Evolutionary conservation across 2,113 vertebrate species (phyloP).

Genomic region (Chionomys nivalis): DNA sequence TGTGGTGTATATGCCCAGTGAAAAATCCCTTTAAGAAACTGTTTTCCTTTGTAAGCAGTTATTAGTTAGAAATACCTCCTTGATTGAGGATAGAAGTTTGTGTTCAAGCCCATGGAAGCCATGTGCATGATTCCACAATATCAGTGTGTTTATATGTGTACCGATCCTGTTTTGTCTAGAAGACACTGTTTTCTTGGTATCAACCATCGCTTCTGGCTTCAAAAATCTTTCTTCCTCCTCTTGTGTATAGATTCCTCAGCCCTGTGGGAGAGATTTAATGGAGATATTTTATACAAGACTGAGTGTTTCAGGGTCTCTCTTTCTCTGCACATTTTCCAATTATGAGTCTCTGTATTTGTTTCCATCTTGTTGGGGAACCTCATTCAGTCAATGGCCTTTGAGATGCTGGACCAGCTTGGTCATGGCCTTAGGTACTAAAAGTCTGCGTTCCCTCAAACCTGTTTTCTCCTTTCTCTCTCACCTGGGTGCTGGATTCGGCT

Average conservation of each 20-base stretch:
- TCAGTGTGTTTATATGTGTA: not conserved
- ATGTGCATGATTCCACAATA: not conserved
- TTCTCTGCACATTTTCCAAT: not conserved
- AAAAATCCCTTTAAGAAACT: not conserved
- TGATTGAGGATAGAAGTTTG: not conserved
- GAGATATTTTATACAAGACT: not conserved
- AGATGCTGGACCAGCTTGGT: no score
- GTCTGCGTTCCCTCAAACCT: accelerated
- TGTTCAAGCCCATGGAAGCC: not conserved
- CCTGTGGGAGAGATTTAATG: not conserved
- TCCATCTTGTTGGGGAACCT: not conserved
- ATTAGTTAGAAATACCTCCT: not conserved
- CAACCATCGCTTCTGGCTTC: not conserved
- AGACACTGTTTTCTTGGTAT: not conserved
- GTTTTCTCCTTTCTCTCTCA: no score
- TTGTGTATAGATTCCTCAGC: not conserved
- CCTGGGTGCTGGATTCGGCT: no score
- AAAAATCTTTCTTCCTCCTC: not conserved
- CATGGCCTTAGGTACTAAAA: no score
- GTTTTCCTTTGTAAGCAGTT: not conserved
- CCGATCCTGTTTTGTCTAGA: not conserved
- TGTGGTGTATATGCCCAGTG: not conserved
- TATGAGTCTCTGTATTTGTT: not conserved
- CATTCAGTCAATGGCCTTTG: no score
- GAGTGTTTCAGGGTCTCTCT: not conserved